Percentiles rank a stretch among this genome's conserved stretches.
phyloP scores from a whole-genome alignment of 1,140 invertebrate species.

The Diabrotica virgifera region DNA sequence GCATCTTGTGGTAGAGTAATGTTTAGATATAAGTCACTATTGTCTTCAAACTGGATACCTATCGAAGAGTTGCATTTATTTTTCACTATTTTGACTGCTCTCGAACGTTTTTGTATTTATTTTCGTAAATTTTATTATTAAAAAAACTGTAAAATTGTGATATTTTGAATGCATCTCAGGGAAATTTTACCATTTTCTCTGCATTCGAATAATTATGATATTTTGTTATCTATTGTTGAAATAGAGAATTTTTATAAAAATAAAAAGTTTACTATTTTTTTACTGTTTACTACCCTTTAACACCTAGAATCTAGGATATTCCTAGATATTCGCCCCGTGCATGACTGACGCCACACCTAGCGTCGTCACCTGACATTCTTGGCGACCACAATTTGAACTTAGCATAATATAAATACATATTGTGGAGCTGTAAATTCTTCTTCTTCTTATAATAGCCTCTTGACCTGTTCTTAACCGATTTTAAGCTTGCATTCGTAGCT shows the following conservation, averaged over 20 bases:
- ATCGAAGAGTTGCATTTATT: slow-evolving; percentile 26
- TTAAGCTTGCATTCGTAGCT: too few relatives aligned
- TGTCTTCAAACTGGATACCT: slow-evolving; percentile 6
- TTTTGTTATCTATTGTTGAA: slow-evolving; percentile 18
- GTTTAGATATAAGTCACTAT: neutral
- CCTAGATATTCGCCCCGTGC: too few relatives aligned
- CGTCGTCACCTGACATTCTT: too few relatives aligned
- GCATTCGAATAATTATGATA: slow-evolving; percentile 27
- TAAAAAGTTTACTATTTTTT: neutral
- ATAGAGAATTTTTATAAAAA: neutral
- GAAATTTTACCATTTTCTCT: slow-evolving; percentile 39
- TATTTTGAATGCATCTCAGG: slow-evolving; percentile 32
- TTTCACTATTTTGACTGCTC: slow-evolving; percentile 24
- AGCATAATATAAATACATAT: too few relatives aligned
- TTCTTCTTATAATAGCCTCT: too few relatives aligned
- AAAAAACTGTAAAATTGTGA: slow-evolving; percentile 24
- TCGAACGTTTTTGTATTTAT: slow-evolving; percentile 22
- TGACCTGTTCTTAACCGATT: too few relatives aligned
- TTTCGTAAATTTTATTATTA: slow-evolving; percentile 22
- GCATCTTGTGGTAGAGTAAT: neutral
- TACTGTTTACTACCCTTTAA: too few relatives aligned
- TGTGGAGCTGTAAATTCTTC: too few relatives aligned
- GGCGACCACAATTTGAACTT: too few relatives aligned
- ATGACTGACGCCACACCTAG: too few relatives aligned
- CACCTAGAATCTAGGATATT: too few relatives aligned